Base-by-base conservation (phyloP, 2,888 invertebrate genomes). In the Phalera bucephala region DNA sequence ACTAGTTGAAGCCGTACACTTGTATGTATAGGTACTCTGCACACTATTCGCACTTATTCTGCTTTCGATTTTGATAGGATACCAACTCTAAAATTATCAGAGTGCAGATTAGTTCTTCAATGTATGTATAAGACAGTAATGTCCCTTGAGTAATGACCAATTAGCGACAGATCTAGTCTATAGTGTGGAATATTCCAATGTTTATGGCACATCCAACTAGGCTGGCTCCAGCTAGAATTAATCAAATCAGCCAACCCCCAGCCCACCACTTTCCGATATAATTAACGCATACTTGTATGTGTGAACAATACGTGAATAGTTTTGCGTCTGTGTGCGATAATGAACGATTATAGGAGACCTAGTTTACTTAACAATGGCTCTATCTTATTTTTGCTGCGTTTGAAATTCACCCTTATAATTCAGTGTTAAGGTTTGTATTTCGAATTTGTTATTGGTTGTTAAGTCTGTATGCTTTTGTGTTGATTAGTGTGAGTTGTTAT, bases 191-290 rank as follows among this genome's bases (percentile, higher is more conserved):
- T 77, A 82, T 80, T 80, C 79, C 78, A 71, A 72, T 82, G 79
- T 81, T 83, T 85, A 78, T 81, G 73, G 79, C 75, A 76, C 77
- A 78, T 75, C 77, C 73, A 82, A 78, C 83, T 79, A 85, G 82
- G 77, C 76, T 76, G 71, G 67, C 74, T 86, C 80, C 68, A 72
- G 81, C 81, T 84, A 76, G 87, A 87, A 89, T 89, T 89, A 89
- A 89, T 89, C 89, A 89, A 89, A 89, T 89, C 89, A 89, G 84
- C 74, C 83, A 80, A 82, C 89, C 88, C 58, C 89, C 86, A 76
- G 80, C 85, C 84, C 80, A 85, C 83, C 81, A 86, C 87, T 89
- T 89, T 87, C 87, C 84, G 86, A 89, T 89, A 87, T 89, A 89
- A 89, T 89, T 89, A 89, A 88, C 86, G 83, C 80, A 63, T 73